Base-by-base conservation (phyloP, 92 coral and sea anemone species). In the Bergia puertoricense region DNA sequence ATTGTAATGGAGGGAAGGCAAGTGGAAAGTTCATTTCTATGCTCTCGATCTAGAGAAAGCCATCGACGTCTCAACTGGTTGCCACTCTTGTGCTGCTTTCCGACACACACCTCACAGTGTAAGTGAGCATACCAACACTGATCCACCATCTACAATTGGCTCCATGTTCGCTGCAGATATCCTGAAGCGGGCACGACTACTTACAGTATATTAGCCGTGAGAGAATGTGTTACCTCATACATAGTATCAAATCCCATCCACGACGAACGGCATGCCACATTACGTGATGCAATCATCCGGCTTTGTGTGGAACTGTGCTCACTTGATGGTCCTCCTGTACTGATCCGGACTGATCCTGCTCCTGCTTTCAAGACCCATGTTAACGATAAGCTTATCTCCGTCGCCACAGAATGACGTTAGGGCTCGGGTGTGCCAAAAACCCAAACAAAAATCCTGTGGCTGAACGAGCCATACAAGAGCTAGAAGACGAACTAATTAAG, bases 1-100 rank as follows among this genome's bases (percentile, higher is more conserved):
- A 76, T 6, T 42, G 76, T 38, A 89, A 80, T 89, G 92, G 92
- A 2, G 94, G 90, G 15, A 81, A 79, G 81, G 92, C 90, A 85
- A 78, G 83, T 85, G 94, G 89, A 59, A 85, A 77, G 69, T 88
- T 76, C 56, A 91, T 37, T 84, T 84, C 39, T 84, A 84, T 22
- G 80, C 80, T 0, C 88, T 84, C 6, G 88, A 84, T 30, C n/a
- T 84, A 1, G 76, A 67, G 56, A 42, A 76, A 16, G 40, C 86
- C 22, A 37, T 82, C 54, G 36, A 62, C 69, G 45, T 85, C 80
- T 44, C 82, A 22, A 46, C 82, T n/a, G 67, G 67, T 56, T 85
- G 88, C 66, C 88, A 85, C 82, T 4, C 82, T 48, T 85, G 88
- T 7, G 68, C 88, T 42, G 66, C 88, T 51, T 68, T 85, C 2